Base-by-base conservation (phyloP, 2,797 vertebrate genomes). In the Poeciliopsis presidionis region DNA sequence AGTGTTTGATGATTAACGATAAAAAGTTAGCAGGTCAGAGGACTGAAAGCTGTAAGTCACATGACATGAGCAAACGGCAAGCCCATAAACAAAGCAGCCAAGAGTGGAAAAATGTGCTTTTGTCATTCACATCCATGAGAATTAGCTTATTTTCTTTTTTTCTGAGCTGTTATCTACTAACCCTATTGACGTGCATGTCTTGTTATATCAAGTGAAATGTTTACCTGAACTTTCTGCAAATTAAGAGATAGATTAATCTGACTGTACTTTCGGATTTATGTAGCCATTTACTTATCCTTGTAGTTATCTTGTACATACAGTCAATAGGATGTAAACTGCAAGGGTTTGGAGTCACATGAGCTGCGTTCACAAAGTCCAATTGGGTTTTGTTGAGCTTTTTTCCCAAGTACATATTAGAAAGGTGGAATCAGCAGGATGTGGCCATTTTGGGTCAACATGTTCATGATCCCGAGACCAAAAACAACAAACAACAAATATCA, bases 51-150 rank as follows among this genome's bases (percentile, higher is more conserved):
- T 9, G 0, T 46, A 14, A 86, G 76, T 74, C 87, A 84, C 76
- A 81, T 87, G 91, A 91, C 80, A 72, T 0, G 45, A 78, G 77
- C 49, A 39, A 36, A 71, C 41, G 65, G 25, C 82, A 86, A 88
- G 76, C 76, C 41, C 53, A 13, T 28, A 78, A 88, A 79, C 86
- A 92, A 91, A 90, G 78, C 75, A 36, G 25, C 33, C 25, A 39
- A 5, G 3, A 36, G 55, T 39, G 76, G 30, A 63, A 41, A 25
- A 45, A 55, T 43, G 14, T 7, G 33, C 16, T 9, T 77, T 77
- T 33, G 8, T 11, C 13, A 55, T 45, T 16, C n/a, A 7, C 41
- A 16, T 46, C 30, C 9, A 25, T 63, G 70, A 22, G 47, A 22
- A 6, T 47, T 33, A 22, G 2, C 67, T 1, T 16, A 7, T 71